These are phyloP conservation scores for Neoascia interrupta DNA, from an alignment of 2,888 invertebrate species.

Conservation along the genomic window DNA sequence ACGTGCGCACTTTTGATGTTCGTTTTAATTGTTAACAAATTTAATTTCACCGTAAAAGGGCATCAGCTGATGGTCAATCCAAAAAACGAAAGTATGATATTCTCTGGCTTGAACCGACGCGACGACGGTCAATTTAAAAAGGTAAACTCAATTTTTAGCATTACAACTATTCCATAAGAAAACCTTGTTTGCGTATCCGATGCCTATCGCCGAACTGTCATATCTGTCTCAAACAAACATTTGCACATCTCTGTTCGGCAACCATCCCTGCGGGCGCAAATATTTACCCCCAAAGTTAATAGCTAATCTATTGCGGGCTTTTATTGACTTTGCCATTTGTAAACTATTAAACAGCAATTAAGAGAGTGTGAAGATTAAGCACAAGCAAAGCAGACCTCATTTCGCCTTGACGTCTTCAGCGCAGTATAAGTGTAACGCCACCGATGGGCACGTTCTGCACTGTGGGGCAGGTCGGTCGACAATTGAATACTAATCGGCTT, in stretches of 20 bases:
- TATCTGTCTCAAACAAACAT: conserved; percentile 5
- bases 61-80: background rate
- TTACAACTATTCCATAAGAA: too few relatives aligned
- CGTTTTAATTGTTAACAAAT: conserved; percentile 44
- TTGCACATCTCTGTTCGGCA: conserved; percentile 3
- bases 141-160: too few relatives aligned
- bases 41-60: conserved; percentile 35
- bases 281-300: conserved; percentile 17
- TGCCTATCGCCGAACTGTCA: background rate
- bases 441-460: conserved; percentile 37
- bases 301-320: conserved; percentile 14
- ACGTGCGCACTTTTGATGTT: conserved; percentile 44
- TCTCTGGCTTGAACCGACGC: too few relatives aligned
- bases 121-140: too few relatives aligned
- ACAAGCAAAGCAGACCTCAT: background rate
- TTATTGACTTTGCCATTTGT: conserved; percentile 39
- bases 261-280: conserved; percentile 2
- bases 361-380: background rate
- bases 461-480: conserved; percentile 17
- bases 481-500: conserved; percentile 41
- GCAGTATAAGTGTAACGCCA: background rate
- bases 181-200: too few relatives aligned
- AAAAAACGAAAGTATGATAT: conserved; percentile 49
- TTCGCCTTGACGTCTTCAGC: too few relatives aligned
- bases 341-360: conserved; percentile 35